Percentiles rank a stretch among this genome's conserved stretches.
Evolutionary conservation across 2,888 invertebrate genomes (phyloP).

Genomic region (Tryphoninae sp.): DNA sequence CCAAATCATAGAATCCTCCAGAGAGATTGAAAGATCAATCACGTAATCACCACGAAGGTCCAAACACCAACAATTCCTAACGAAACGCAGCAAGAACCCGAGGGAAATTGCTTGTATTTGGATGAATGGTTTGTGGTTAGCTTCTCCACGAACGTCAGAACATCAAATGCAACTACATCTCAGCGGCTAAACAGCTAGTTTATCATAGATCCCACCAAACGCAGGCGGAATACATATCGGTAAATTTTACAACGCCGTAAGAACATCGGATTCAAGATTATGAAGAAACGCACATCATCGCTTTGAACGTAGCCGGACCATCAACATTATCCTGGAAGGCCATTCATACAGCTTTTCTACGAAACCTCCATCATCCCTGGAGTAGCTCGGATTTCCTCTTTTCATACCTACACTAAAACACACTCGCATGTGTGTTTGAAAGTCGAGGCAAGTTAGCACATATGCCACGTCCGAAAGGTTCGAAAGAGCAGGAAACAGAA

Average conservation of each 20-base stretch:
- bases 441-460: constrained; percentile 55
- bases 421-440: constrained; percentile 20
- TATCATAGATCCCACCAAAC: no score
- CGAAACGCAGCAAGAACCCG: not conserved
- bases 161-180: no score
- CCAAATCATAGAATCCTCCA: no score
- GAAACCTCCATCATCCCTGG: constrained; percentile 8
- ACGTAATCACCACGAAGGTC: not conserved
- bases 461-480: constrained; percentile 47
- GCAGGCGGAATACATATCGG: not conserved
- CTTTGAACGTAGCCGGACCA: constrained; percentile 32
- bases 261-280: constrained; percentile 34
- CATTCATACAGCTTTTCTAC: constrained; percentile 44
- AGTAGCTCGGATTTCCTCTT: constrained; percentile 50
- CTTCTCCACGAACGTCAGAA: no score
- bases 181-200: no score
- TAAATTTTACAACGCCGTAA: constrained; percentile 27
- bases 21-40: no score
- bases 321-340: constrained; percentile 42
- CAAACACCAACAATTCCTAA: not conserved
- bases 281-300: constrained; percentile 30
- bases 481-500: constrained; percentile 20
- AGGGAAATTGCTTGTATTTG: not conserved
- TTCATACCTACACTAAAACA: constrained; percentile 16
- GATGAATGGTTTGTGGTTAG: constrained; percentile 1